phyloP scores from a whole-genome alignment of 2,888 invertebrate species.

The Acronicta aceris region DNA sequence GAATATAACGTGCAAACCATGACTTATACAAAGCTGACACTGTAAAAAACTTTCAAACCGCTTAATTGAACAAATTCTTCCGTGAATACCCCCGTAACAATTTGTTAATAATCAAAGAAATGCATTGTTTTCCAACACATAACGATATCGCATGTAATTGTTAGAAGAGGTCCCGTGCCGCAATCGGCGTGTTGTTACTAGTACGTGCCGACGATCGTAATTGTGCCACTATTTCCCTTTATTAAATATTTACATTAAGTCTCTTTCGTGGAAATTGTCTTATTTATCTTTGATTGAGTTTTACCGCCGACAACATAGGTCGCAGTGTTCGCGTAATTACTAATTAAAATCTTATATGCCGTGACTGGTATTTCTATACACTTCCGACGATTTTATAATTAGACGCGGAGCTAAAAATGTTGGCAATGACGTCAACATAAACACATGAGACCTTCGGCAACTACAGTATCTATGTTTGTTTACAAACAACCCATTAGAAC shows the following conservation, averaged over 20 bases:
- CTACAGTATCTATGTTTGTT: conserved; percentile 20
- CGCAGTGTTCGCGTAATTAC: conserved; percentile 10
- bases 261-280: conserved; percentile 37
- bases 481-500: conserved; percentile 27
- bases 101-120: conserved; percentile 18
- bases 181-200: conserved; percentile 49
- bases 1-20: not conserved
- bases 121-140: conserved; percentile 17
- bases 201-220: conserved; percentile 54
- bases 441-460: conserved; percentile 8
- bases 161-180: conserved; percentile 43
- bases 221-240: conserved; percentile 53
- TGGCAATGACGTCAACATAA: conserved; percentile 16
- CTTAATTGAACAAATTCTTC: not conserved
- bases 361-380: conserved; percentile 3
- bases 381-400: conserved; percentile 11
- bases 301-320: conserved; percentile 8
- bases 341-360: conserved; percentile 14
- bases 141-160: conserved; percentile 46
- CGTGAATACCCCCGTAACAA: conserved; percentile 7
- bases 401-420: conserved; percentile 15
- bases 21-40: not conserved
- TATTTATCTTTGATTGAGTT: conserved; percentile 37
- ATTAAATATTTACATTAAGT: conserved; percentile 58
- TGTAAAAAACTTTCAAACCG: not conserved